Percentiles rank a stretch among this genome's conserved stretches.
These are phyloP conservation scores for Rhynchotus rufescens DNA, from an alignment of 2,797 vertebrate genomes.

Conservation along the genomic window DNA sequence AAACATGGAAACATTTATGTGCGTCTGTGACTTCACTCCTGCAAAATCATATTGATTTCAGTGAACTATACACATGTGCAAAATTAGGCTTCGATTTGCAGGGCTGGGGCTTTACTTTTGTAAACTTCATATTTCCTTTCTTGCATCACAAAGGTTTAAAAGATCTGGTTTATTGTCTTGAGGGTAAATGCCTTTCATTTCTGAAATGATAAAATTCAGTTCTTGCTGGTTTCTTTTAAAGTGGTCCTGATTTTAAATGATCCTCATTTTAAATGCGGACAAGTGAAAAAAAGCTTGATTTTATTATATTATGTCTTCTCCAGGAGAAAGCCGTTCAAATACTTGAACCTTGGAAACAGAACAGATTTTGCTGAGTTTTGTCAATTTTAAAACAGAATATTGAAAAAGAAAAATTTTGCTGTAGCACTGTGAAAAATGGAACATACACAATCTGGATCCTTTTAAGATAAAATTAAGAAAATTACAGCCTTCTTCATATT, in stretches of 20 bases:
- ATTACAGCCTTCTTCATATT: background rate
- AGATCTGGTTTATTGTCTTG: slow-evolving; percentile 39
- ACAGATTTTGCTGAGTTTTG: background rate
- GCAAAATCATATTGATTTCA: background rate
- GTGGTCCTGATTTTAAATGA: background rate
- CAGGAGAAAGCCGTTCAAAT: background rate
- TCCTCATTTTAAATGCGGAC: background rate
- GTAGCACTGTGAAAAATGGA: background rate
- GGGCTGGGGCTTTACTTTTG: background rate
- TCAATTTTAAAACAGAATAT: background rate
- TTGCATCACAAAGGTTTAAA: slow-evolving; percentile 36
- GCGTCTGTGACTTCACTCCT: background rate
- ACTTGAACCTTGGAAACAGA: background rate
- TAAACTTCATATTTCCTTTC: slow-evolving; percentile 35
- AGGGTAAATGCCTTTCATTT: slow-evolving; percentile 65
- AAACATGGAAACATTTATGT: background rate
- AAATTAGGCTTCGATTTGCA: background rate
- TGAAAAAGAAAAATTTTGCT: background rate
- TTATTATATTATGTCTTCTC: background rate
- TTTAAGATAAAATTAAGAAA: background rate
- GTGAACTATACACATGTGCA: background rate
- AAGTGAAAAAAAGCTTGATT: background rate
- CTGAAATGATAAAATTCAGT: slow-evolving; percentile 21
- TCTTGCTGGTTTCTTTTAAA: slow-evolving; percentile 34
- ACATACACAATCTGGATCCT: background rate